Conservation (phyloP, 1,140 invertebrate species). For the Drosophila hydei region DNA sequence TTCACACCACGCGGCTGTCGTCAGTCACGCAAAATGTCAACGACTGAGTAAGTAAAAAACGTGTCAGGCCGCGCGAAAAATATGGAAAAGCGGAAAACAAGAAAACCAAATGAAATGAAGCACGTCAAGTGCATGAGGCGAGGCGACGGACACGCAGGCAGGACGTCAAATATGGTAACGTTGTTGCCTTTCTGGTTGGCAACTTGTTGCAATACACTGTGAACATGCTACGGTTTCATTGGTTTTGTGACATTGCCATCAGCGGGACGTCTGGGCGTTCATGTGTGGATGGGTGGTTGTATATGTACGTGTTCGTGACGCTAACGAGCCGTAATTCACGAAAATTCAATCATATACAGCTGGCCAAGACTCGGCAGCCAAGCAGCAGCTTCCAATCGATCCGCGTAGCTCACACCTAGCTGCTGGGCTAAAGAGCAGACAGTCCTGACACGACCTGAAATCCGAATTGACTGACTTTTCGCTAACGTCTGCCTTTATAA, state of each 20-base stretch:
- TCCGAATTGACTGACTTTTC: constrained; percentile 33
- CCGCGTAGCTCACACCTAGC: constrained; percentile 4
- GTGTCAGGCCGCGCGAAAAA: constrained; percentile 72
- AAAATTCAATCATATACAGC: constrained; percentile 77
- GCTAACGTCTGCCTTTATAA: constrained; percentile 45
- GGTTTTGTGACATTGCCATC: constrained; percentile 52
- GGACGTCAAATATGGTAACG: constrained; percentile 27
- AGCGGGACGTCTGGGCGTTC: constrained; percentile 50
- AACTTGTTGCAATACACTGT: constrained; percentile 73
- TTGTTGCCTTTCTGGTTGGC: constrained; percentile 43
- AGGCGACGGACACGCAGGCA: constrained; percentile 17
- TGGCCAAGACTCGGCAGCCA: constrained; percentile 44
- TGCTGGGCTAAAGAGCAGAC: constrained; percentile 20
- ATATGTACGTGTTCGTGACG: constrained; percentile 46
- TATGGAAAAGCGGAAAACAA: constrained; percentile 62
- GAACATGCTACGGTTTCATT: constrained; percentile 60
- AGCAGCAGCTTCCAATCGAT: constrained; percentile 11
- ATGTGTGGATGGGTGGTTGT: constrained; percentile 7
- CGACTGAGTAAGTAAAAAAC: constrained; percentile 79
- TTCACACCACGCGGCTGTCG: constrained; percentile 79
- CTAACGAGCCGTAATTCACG: constrained; percentile 80
- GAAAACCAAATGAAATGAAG: constrained; percentile 80
- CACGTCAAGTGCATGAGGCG: constrained; percentile 69
- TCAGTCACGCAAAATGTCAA: constrained; percentile 83
- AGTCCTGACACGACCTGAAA: constrained; percentile 22